Conservation (phyloP, 2,113 vertebrate genomes). For the Hippocampus guttulatus region DNA sequence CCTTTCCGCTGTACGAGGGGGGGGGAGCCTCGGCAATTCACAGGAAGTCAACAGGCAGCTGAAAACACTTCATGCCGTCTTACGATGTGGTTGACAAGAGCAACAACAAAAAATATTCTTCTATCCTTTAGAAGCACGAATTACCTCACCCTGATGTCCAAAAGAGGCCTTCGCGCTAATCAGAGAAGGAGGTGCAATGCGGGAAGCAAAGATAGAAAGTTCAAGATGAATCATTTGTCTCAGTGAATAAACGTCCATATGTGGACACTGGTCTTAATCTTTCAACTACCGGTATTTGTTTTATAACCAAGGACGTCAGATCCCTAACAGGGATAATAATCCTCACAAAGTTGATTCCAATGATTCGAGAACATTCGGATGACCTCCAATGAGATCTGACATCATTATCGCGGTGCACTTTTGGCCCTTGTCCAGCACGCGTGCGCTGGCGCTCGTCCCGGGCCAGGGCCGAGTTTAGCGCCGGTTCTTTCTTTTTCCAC, state of each 20-base stretch:
- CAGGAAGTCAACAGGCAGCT: constrained; percentile 6
- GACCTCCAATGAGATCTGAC: no score
- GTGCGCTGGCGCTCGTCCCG: no score
- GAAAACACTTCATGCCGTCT: not conserved
- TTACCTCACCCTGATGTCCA: not conserved
- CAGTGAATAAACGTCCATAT: constrained; percentile 29
- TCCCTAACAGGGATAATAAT: not conserved
- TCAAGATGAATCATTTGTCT: constrained; percentile 26
- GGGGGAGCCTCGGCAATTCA: constrained; percentile 11
- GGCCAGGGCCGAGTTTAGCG: no score
- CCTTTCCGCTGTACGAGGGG: constrained; percentile 23
- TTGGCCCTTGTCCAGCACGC: no score
- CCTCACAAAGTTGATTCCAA: not conserved
- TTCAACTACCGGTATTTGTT: not conserved
- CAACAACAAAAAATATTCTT: not conserved
- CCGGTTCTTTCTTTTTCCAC: no score
- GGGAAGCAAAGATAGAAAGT: constrained; percentile 8
- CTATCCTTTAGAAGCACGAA: not conserved
- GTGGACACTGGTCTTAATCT: constrained; percentile 11
- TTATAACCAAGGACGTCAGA: not conserved
- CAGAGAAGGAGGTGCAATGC: not conserved
- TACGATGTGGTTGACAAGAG: not conserved
- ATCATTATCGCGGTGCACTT: no score
- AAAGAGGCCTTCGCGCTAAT: not conserved
- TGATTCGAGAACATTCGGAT: no score